phyloP scores from a whole-genome alignment of 2,888 invertebrate genomes.

The Synergus gifuensis region DNA sequence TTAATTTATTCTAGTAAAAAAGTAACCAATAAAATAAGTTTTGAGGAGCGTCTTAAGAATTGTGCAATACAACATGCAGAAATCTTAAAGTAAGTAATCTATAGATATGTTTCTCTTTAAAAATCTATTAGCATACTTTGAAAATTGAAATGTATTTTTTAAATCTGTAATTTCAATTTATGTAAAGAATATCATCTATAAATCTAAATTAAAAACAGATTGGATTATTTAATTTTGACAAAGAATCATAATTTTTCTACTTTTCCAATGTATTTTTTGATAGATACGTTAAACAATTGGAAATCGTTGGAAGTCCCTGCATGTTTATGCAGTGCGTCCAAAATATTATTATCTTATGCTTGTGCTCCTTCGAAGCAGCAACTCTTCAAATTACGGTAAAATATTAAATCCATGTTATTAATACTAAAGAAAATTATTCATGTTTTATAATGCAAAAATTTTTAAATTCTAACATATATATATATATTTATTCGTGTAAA shows the following conservation, averaged over 20 bases:
- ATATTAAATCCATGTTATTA: neutral
- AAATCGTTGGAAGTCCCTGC: neutral
- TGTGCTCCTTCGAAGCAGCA: constrained; percentile 22
- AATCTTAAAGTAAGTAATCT: neutral
- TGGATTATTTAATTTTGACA: neutral
- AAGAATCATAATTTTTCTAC: neutral
- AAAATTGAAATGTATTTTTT: no score
- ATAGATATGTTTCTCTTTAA: no score
- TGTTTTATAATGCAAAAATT: no score
- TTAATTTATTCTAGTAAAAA: neutral
- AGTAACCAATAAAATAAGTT: neutral
- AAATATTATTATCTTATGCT: constrained; percentile 18
- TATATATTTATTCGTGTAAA: neutral
- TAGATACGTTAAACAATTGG: constrained; percentile 19
- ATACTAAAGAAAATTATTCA: neutral
- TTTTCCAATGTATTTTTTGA: neutral
- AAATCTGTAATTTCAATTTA: no score
- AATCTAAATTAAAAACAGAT: no score
- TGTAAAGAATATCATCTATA: no score
- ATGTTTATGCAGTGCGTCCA: constrained; percentile 27
- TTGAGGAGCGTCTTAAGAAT: neutral
- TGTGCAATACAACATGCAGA: neutral
- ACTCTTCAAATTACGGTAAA: neutral
- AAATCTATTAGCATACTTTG: no score
- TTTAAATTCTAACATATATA: no score